phyloP scores from a whole-genome alignment of 2,113 vertebrate genomes.

The Odocoileus virginianus region DNA sequence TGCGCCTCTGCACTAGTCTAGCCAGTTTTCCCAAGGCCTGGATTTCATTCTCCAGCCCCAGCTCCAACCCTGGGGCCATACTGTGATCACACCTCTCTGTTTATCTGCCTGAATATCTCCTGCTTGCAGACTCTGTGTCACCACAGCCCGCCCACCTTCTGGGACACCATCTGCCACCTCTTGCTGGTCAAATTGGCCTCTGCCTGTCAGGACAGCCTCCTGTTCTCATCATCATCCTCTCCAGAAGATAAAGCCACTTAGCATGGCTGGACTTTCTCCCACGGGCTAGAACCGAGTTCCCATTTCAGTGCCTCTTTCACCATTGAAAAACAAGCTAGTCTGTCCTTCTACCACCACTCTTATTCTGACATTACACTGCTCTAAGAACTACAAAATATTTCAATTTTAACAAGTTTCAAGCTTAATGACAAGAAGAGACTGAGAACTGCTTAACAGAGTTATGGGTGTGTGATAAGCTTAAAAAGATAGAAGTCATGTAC shows the following conservation, averaged over 20 bases:
- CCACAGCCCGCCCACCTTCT: neutral
- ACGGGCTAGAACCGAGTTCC: neutral
- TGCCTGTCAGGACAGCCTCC: neutral
- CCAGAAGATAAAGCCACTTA: neutral
- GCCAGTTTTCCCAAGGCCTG: neutral
- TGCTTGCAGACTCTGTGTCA: constrained; percentile 29
- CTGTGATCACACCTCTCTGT: neutral
- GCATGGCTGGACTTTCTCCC: neutral
- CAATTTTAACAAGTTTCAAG: constrained; percentile 9
- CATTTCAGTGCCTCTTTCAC: neutral
- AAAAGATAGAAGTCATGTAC: neutral
- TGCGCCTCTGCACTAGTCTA: neutral
- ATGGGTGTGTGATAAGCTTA: neutral
- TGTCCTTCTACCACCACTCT: neutral
- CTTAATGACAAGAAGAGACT: neutral
- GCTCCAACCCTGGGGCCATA: neutral
- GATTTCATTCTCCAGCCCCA: neutral
- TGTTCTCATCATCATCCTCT: neutral
- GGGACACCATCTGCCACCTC: constrained; percentile 43
- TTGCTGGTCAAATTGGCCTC: constrained; percentile 13
- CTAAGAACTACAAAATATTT: neutral
- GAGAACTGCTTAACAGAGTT: neutral
- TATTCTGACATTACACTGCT: neutral
- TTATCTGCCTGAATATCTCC: constrained; percentile 13
- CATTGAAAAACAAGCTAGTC: neutral